Evolutionary conservation across 1,140 invertebrate species (phyloP).

Genomic region (Zaprionus inermis): DNA sequence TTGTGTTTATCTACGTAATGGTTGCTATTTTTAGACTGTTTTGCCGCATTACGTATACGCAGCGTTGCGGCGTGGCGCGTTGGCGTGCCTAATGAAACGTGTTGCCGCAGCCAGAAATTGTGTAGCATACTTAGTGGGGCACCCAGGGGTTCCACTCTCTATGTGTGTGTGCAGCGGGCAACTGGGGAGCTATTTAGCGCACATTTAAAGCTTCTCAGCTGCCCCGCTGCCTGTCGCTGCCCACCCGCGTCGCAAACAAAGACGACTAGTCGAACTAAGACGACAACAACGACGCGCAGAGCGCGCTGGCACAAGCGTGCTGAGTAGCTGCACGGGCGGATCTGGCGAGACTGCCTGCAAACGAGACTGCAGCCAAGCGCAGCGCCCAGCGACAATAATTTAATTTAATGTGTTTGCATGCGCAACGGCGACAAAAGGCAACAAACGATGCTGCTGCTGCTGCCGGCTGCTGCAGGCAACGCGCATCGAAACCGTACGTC

Average conservation of each 20-base stretch:
- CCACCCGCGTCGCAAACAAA: slow-evolving; percentile 2
- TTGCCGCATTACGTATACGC: slow-evolving; percentile 41
- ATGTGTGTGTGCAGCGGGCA: slow-evolving; percentile 6
- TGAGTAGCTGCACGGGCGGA: too few species aligned
- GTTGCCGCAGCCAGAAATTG: slow-evolving; percentile 47
- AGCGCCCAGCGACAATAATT: slow-evolving; percentile 77
- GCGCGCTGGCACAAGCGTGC: not conserved
- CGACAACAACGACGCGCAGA: slow-evolving; percentile 39
- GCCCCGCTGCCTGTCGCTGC: not conserved
- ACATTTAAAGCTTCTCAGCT: slow-evolving; percentile 35
- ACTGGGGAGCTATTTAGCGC: slow-evolving; percentile 63
- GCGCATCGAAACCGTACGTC: slow-evolving; percentile 43
- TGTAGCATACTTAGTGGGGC: slow-evolving; percentile 47
- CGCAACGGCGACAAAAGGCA: slow-evolving; percentile 59
- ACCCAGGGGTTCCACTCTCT: slow-evolving; percentile 34
- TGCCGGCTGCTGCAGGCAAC: not conserved
- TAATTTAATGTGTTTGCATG: slow-evolving; percentile 82
- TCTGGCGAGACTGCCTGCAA: not conserved
- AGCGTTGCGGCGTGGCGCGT: slow-evolving; percentile 21
- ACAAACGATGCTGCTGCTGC: slow-evolving; percentile 25
- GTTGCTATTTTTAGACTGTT: not conserved
- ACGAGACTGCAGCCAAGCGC: slow-evolving; percentile 36
- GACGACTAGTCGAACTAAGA: slow-evolving; percentile 67
- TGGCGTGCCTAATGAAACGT: slow-evolving; percentile 73
- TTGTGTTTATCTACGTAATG: slow-evolving; percentile 6